Base-by-base conservation (phyloP, 2,113 vertebrate species). In the Oncorhynchus nerka region DNA sequence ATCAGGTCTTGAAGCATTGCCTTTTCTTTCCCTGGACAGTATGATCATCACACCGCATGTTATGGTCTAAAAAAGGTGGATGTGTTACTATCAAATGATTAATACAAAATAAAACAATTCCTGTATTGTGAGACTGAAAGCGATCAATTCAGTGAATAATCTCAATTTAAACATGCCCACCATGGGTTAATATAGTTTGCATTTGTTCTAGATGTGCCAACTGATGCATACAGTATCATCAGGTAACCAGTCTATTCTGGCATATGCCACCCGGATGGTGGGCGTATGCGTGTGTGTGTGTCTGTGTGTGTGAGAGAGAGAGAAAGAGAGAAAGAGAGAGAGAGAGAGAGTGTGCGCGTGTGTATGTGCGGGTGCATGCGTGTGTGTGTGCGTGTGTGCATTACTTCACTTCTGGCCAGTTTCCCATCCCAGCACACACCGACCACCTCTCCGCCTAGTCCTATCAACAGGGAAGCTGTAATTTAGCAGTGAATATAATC, bases 401-500 rank as follows among this genome's bases (percentile, higher is more conserved):
- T 22, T 20, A 70, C 62, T 3, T 75, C 5, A 30, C 73, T 20
- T 28, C 79, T 86, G 82, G 81, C 84, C 73, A 32, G 6, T n/a
- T 77, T 85, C 83, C 84, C 80, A 70, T 76, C 49, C 75, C 80
- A 77, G 80, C 81, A 39, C 39, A 39, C 39, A 39, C 73, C 70
- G 80, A 74, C 85, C 86, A 74, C 81, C 80, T 85, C 87, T 86
- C 85, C 76, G 85, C 79, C 77, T 79, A 77, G 79, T 77, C 75
- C 76, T 81, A 84, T 86, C 90, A 85, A 86, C 89, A 55, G 86
- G 86, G 88, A 88, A 80, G 82, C 89, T 90, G 85, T 91, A 92
- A 93, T 93, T 90, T 88, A 91, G 84, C 85, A 85, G 88, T 84
- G 89, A 89, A 93, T 92, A 83, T 82, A 83, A 93, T 91, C 88